Conservation (phyloP, 2,113 vertebrate genomes). For the Pycnonotus jocosus region DNA sequence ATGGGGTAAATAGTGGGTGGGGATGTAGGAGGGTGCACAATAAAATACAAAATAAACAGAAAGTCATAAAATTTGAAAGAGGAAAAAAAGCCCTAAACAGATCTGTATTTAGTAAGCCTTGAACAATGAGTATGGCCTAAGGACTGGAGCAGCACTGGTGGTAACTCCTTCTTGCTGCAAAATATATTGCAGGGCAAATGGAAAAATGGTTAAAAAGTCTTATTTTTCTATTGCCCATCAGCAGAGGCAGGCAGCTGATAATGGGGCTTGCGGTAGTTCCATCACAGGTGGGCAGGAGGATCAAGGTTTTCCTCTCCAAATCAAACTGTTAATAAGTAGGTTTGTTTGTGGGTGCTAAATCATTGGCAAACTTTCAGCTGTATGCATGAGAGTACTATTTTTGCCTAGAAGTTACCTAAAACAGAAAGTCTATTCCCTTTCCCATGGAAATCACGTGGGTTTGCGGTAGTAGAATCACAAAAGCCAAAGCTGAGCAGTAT, state of each 20-base stretch:
- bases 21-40: not conserved
- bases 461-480: not conserved
- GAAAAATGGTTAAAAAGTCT: not conserved
- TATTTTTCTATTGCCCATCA: not conserved
- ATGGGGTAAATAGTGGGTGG: not conserved
- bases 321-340: not conserved
- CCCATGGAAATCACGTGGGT: not conserved
- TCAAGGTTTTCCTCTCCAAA: not conserved
- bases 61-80: slow-evolving; percentile 7
- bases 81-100: slow-evolving; percentile 4
- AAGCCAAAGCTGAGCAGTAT: not conserved
- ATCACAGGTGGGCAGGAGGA: not conserved
- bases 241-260: not conserved
- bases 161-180: not conserved
- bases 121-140: not conserved
- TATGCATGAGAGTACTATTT: not conserved
- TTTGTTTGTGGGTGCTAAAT: not conserved
- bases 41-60: slow-evolving; percentile 23
- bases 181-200: not conserved
- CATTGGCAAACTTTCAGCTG: not conserved
- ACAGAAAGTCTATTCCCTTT: not conserved
- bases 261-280: not conserved
- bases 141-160: not conserved
- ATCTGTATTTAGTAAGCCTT: slow-evolving; percentile 35
- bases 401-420: not conserved